Evolutionary conservation across 2,888 invertebrate genomes (phyloP), one percentile per base, ranked within the genome.

Genomic region (Cheilosia grossa): DNA sequence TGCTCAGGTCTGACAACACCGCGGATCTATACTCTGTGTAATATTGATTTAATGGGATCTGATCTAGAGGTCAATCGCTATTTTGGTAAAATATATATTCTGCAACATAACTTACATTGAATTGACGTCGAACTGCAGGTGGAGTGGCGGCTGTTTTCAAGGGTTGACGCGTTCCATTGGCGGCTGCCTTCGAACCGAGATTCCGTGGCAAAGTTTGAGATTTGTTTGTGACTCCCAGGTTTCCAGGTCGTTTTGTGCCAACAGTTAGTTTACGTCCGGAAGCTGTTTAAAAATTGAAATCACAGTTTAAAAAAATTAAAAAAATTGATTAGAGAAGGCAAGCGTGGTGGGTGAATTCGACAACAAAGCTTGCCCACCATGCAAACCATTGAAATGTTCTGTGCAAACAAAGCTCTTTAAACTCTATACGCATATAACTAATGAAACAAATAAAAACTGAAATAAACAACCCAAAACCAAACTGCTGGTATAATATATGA

Each of bases 141-240:
- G 97, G 97, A 0, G 97, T 97, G 0, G 96, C 96, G 1, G 96
- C 94, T 4, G 96, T 95, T 91, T 97, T 95, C 77, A 93, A 93
- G 63, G 94, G 93, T 91, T 93, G 94, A 87, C 89, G 94, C 56
- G 89, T 92, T 91, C 73, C 91, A 79, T 88, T 89, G 5, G 82
- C 61, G 21, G 87, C 83, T 47, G 93, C 91, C 66, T 93, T 93
- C 67, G 93, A 94, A 54, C 97, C 97, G 94, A 97, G 96, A 73
- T 96, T 97, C 69, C 97, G 93, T 0, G 97, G 97, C 86, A 97
- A 92, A 2, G 97, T 97, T 92, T 96, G 97, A 61, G 97, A 97
- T 92, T 97, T 97, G 91, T 96, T 96, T 83, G 95, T 93, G 7
- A 94, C 94, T 0, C 94, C 93, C 9, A 95, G 93, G 6, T 93